These are phyloP conservation scores for Acronicta leporina DNA, from an alignment of 2,888 invertebrate genomes.

Conservation along the genomic window DNA sequence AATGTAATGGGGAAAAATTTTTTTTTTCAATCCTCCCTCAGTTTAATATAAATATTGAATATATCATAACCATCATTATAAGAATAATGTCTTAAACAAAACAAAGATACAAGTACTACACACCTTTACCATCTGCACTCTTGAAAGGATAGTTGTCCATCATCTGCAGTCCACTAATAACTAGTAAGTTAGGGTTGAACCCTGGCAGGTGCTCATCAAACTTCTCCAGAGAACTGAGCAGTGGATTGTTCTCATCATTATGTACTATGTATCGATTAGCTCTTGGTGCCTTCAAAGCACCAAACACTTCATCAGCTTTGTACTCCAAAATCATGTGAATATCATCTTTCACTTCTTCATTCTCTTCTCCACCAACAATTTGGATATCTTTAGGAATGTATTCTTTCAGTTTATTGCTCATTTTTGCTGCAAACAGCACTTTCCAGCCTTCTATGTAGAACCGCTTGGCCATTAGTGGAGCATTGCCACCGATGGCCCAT, in stretches of 20 bases:
- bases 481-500: conserved; percentile 94
- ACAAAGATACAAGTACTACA: background rate
- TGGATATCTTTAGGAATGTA: conserved; percentile 90
- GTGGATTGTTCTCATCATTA: conserved; percentile 94
- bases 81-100: background rate
- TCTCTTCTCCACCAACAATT: conserved; percentile 90
- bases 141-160: conserved; percentile 95
- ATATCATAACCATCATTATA: no score
- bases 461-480: conserved; percentile 94
- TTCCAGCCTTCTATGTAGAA: conserved; percentile 93
- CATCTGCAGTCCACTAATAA: conserved; percentile 96
- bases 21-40: no score
- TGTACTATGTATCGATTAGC: conserved; percentile 96
- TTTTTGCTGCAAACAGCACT: conserved; percentile 92
- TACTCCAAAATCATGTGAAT: conserved; percentile 95
- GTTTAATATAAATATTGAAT: no score
- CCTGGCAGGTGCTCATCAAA: conserved; percentile 90
- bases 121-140: conserved; percentile 85
- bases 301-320: conserved; percentile 94
- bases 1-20: no score
- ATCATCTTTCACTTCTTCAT: conserved; percentile 91
- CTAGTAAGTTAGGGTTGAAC: conserved; percentile 92
- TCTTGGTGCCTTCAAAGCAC: conserved; percentile 91
- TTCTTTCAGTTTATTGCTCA: conserved; percentile 89
- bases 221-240: conserved; percentile 92